phyloP scores from a whole-genome alignment of 2,888 invertebrate species.

The Graphium colonna region DNA sequence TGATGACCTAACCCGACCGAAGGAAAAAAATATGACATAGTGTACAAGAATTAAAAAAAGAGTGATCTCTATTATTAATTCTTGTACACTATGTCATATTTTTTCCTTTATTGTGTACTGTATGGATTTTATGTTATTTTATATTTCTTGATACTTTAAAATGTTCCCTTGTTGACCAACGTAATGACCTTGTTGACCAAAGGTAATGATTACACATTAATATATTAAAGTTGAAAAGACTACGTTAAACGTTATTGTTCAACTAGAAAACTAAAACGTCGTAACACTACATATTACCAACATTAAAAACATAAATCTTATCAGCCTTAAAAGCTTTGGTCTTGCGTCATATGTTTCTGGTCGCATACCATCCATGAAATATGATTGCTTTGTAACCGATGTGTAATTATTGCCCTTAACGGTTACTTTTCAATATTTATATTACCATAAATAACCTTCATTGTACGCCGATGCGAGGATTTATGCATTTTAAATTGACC shows the following conservation, averaged over 20 bases:
- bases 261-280: conserved; percentile 14
- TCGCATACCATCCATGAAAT: conserved; percentile 10
- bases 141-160: no score
- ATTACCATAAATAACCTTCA: not conserved
- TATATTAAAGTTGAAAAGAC: no score
- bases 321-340: conserved; percentile 22
- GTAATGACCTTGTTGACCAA: no score
- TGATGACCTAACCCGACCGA: no score
- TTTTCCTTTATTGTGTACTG: no score
- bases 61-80: no score
- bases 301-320: conserved; percentile 23
- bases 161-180: no score
- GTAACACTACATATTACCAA: conserved; percentile 6
- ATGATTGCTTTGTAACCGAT: conserved; percentile 8
- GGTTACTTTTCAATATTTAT: conserved; percentile 4
- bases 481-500: not conserved
- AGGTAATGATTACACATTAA: no score
- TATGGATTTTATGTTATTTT: no score
- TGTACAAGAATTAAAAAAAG: no score
- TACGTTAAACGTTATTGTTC: conserved; percentile 1
- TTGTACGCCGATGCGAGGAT: not conserved
- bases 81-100: no score
- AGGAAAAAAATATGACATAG: no score
- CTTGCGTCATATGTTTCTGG: conserved; percentile 15
- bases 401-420: conserved; percentile 13